Base-by-base conservation (phyloP, 2,113 vertebrate genomes). In the Desmodus rotundus region DNA sequence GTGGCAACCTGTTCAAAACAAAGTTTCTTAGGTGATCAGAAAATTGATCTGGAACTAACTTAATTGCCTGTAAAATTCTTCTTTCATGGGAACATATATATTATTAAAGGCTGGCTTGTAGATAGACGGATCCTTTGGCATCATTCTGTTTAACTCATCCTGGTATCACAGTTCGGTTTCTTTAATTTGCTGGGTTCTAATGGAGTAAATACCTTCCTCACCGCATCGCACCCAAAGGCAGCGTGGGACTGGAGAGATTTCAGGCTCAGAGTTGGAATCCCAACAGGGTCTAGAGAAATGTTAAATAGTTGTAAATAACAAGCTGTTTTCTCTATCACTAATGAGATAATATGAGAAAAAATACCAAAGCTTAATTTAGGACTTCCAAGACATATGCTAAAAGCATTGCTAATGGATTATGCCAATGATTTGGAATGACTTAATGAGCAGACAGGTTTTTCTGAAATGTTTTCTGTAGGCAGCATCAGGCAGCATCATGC, bases 1-100 rank as follows among this genome's bases (percentile, higher is more conserved):
- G 84, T 89, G 76, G 65, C 70, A 76, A 56, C 28, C 76, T 85
- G 81, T 72, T 93, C 76, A 90, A 89, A 96, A 84, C 54, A 65
- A 93, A 89, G n/a, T 56, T 93, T 82, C 83, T 74, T n/a, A 7
- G 31, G 54, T 97, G 72, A 93, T 92, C 43, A 20, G 70, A 92
- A 97, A 87, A 65, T 73, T 86, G 93, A 96, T 89, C 74, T 91
- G 56, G 65, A 90, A 72, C n/a, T 91, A 89, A 63, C 19, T 47
- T 94, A 93, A 91, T 74, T 96, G 91, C 50, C 56, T 94, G 12
- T 81, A 65, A 95, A 96, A 63, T 10, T 67, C 67, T 93, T 94
- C 72, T 73, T 70, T 89, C 68, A 45, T 67, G 88, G 76, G 36
- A 70, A 47, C 6, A 52, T n/a, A 36, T 19, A 20, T 52, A 41